These are phyloP conservation scores for Plagiodera versicolora DNA, from an alignment of 2,888 invertebrate species.

Conservation along the genomic window DNA sequence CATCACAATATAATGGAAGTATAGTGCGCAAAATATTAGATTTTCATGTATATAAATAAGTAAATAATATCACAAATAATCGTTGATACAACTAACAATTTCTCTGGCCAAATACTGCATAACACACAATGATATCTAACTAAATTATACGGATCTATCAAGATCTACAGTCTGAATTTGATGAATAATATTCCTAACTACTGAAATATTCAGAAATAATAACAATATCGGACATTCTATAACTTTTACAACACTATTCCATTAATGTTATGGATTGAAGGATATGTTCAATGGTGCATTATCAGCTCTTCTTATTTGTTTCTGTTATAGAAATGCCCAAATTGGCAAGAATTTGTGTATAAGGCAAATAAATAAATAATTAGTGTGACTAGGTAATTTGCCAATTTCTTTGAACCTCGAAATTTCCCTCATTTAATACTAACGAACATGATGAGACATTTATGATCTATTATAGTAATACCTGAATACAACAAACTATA, in stretches of 20 bases:
- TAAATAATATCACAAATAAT: slow-evolving; percentile 43
- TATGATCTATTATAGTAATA: too few species aligned
- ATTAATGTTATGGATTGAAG: too few species aligned
- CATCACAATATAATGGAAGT: slow-evolving; percentile 12
- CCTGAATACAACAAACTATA: too few species aligned
- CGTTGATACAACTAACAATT: slow-evolving; percentile 32
- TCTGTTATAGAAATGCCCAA: not conserved
- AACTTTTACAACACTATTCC: too few species aligned
- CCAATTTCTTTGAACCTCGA: not conserved
- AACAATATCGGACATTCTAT: not conserved
- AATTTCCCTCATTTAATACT: too few species aligned
- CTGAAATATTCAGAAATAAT: not conserved
- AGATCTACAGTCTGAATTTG: not conserved
- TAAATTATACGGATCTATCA: not conserved
- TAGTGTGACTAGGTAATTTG: not conserved
- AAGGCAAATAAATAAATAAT: not conserved
- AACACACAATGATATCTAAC: not conserved
- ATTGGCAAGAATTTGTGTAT: not conserved
- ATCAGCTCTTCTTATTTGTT: not conserved
- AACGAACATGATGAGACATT: too few species aligned
- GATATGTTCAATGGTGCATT: too few species aligned
- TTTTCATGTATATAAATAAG: slow-evolving; percentile 30
- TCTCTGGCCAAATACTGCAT: slow-evolving; percentile 12
- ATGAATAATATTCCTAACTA: not conserved
- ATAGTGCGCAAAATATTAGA: not conserved